phyloP scores from a whole-genome alignment of 1,140 invertebrate species.

The Lysiphlebus fabarum region DNA sequence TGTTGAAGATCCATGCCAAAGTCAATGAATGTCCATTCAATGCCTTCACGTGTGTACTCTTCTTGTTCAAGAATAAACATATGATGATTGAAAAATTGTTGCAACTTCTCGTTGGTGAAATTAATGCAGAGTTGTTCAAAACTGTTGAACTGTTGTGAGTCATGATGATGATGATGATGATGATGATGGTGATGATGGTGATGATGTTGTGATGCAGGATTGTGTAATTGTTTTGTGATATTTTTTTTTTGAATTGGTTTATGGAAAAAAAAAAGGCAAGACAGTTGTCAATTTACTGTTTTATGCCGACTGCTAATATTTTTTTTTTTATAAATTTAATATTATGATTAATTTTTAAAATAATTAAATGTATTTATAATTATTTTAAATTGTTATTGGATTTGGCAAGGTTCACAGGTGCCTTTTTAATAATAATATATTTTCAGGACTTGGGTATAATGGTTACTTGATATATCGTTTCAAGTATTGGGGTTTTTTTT shows the following conservation, averaged over 20 bases:
- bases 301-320: conserved; percentile 18
- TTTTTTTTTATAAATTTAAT: no score
- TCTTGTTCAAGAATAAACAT: conserved; percentile 74
- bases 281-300: conserved; percentile 44
- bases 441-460: no score
- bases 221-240: conserved; percentile 25
- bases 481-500: no score
- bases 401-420: no score
- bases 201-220: conserved; percentile 13
- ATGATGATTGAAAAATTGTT: conserved; percentile 74
- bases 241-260: conserved; percentile 14
- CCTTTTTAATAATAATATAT: no score
- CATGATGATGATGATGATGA: not conserved
- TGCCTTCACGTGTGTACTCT: conserved; percentile 69
- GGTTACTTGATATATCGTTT: no score
- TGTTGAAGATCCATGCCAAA: conserved; percentile 74
- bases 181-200: no score
- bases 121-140: conserved; percentile 66
- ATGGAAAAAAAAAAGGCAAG: conserved; percentile 34
- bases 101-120: conserved; percentile 73
- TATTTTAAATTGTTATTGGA: no score
- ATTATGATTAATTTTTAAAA: not conserved
- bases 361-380: not conserved
- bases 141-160: conserved; percentile 52
- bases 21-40: conserved; percentile 73